A percentile compares a stretch with the other conserved stretches of the same genome.
Conservation (phyloP, 1,140 invertebrate genomes). For the Drosophila carrolli region DNA sequence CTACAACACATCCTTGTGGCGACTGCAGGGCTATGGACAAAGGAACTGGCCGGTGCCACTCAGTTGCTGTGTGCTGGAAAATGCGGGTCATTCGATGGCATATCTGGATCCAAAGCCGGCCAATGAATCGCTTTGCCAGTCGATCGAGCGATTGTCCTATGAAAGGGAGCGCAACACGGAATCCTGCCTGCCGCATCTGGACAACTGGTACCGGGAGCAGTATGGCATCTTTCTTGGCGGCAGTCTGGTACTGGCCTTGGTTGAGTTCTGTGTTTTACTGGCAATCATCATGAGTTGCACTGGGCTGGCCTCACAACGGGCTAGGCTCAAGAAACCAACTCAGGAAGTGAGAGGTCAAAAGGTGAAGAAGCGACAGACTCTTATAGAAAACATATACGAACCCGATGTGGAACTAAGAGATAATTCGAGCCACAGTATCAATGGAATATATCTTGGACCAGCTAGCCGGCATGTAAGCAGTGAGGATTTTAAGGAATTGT, state of each 20-base stretch:
- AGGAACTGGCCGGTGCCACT: conserved; percentile 90
- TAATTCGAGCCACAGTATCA: conserved; percentile 16
- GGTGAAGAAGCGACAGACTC: conserved; percentile 51
- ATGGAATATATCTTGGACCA: conserved; percentile 29
- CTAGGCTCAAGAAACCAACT: conserved; percentile 25
- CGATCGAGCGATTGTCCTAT: conserved; percentile 87
- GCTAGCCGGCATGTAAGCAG: conserved; percentile 51
- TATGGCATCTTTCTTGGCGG: conserved; percentile 89
- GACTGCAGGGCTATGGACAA: conserved; percentile 89
- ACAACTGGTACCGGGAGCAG: conserved; percentile 91
- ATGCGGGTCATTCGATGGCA: conserved; percentile 86
- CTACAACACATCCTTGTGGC: conserved; percentile 93
- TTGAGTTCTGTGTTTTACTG: conserved; percentile 89
- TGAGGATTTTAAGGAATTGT: conserved; percentile 74
- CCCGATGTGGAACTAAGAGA: conserved; percentile 59
- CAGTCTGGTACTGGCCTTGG: conserved; percentile 88
- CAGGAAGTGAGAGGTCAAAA: not conserved
- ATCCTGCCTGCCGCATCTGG: conserved; percentile 90
- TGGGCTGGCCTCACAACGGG: conserved; percentile 83
- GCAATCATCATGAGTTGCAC: conserved; percentile 90
- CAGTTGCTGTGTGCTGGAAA: conserved; percentile 91
- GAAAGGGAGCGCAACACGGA: conserved; percentile 87
- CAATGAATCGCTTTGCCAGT: conserved; percentile 90
- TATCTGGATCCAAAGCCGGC: conserved; percentile 91
- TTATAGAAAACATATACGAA: conserved; percentile 80